Conservation (phyloP, 2,113 vertebrate species). For the Thamnophis sirtalis region DNA sequence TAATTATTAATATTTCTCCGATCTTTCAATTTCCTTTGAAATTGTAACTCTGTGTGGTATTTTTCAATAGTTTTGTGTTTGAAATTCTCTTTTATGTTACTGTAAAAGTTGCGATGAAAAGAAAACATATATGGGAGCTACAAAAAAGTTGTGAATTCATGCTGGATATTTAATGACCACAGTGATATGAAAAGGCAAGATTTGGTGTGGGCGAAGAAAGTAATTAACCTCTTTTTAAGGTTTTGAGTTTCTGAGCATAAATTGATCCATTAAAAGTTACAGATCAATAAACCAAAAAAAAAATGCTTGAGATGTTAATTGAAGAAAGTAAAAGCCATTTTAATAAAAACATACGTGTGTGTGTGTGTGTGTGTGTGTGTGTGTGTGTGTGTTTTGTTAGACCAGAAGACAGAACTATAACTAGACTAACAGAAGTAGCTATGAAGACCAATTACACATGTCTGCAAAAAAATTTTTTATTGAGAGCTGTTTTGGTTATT, state of each 20-base stretch:
- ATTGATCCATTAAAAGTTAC: slow-evolving; percentile 17
- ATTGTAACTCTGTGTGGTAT: slow-evolving; percentile 44
- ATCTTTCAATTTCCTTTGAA: slow-evolving; percentile 37
- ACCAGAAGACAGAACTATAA: slow-evolving; percentile 1
- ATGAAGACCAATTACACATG: neutral
- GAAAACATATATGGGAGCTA: slow-evolving; percentile 58
- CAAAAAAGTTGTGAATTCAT: slow-evolving; percentile 35
- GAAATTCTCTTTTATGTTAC: slow-evolving; percentile 51
- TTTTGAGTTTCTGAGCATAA: slow-evolving; percentile 12
- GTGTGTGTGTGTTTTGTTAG: neutral
- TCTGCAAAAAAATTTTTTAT: too few relatives aligned
- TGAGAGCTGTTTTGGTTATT: too few relatives aligned
- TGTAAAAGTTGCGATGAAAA: slow-evolving; percentile 51
- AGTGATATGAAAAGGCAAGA: slow-evolving; percentile 25
- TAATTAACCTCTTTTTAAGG: slow-evolving; percentile 21
- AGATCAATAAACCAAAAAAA: slow-evolving; percentile 33
- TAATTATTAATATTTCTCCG: slow-evolving; percentile 42
- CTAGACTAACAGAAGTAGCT: neutral
- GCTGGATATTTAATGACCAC: slow-evolving; percentile 45
- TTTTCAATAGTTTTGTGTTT: slow-evolving; percentile 33
- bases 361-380: neutral
- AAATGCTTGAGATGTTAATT: slow-evolving; percentile 6
- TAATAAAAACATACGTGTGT: neutral
- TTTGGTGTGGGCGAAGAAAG: neutral
- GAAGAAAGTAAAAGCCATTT: slow-evolving; percentile 3